Percentiles rank a stretch among this genome's conserved stretches.
These are phyloP conservation scores for Nothobranchius furzeri DNA, from an alignment of 2,113 vertebrate genomes.

Conservation along the genomic window DNA sequence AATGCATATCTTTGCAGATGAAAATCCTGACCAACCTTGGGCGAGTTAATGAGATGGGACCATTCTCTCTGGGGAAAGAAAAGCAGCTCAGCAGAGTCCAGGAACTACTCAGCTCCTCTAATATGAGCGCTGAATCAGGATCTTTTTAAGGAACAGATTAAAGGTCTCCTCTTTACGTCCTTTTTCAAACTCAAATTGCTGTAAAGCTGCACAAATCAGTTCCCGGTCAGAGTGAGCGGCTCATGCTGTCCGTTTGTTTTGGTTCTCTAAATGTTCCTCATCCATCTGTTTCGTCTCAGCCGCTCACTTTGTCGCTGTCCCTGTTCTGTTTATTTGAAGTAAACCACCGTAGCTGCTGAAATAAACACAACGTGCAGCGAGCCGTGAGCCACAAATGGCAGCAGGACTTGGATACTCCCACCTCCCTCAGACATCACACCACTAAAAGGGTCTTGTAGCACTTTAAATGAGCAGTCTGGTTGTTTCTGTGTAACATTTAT, in stretches of 20 bases:
- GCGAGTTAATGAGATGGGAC: constrained; percentile 62
- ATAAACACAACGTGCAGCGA: constrained; percentile 36
- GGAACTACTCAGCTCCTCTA: constrained; percentile 46
- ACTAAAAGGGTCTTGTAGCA: too few species aligned
- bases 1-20: constrained; percentile 68
- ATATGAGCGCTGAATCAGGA: constrained; percentile 35
- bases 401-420: background rate
- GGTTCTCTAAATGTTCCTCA: constrained; percentile 17
- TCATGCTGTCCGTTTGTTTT: background rate
- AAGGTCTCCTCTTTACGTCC: background rate
- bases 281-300: constrained; percentile 17
- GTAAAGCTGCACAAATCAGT: constrained; percentile 3
- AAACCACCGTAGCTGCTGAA: constrained; percentile 18
- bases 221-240: background rate
- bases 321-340: constrained; percentile 34
- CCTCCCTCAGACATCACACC: too few species aligned
- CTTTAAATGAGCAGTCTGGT: too few species aligned
- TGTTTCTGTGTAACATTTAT: too few species aligned
- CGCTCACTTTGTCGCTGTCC: constrained; percentile 30
- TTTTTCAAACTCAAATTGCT: constrained; percentile 20
- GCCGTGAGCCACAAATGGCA: constrained; percentile 24
- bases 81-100: constrained; percentile 48
- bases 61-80: constrained; percentile 39
- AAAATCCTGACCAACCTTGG: constrained; percentile 63
- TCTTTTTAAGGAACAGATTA: constrained; percentile 37